These are phyloP conservation scores for Melanerpes aurifrons DNA, from an alignment of 2,113 vertebrate species.

Conservation along the genomic window DNA sequence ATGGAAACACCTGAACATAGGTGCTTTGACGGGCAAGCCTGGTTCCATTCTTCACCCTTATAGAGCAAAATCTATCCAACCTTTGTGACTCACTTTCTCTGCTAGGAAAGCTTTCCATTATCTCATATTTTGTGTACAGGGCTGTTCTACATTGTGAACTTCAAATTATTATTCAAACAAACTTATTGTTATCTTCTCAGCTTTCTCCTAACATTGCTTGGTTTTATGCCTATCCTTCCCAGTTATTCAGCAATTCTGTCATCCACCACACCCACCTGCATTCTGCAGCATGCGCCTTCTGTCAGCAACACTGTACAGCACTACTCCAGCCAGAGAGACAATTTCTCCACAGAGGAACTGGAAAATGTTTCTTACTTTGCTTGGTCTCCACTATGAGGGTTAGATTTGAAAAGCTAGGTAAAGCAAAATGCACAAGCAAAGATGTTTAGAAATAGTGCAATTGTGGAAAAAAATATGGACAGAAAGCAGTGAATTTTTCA, in stretches of 20 bases:
- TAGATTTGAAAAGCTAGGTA: not conserved
- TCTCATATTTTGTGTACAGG: not conserved
- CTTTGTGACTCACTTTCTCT: not conserved
- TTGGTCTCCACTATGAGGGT: not conserved
- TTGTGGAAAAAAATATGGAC: not conserved
- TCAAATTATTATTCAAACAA: not conserved
- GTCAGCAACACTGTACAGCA: not conserved
- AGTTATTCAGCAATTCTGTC: not conserved
- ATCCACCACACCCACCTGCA: rapidly evolving
- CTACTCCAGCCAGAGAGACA: not conserved
- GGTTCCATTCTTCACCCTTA: not conserved
- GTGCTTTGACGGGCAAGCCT: not conserved
- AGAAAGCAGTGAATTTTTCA: not conserved
- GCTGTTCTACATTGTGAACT: not conserved
- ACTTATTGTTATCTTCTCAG: not conserved
- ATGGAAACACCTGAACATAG: not conserved
- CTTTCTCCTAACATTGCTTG: not conserved
- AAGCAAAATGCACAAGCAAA: not conserved
- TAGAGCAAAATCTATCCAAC: not conserved
- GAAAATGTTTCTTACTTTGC: not conserved
- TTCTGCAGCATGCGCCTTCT: not conserved
- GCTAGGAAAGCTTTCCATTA: not conserved
- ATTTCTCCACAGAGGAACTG: not conserved
- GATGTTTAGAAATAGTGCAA: not conserved
- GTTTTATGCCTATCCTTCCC: not conserved